phyloP scores from a whole-genome alignment of 2,888 invertebrate genomes.

The Tipula vernalis region DNA sequence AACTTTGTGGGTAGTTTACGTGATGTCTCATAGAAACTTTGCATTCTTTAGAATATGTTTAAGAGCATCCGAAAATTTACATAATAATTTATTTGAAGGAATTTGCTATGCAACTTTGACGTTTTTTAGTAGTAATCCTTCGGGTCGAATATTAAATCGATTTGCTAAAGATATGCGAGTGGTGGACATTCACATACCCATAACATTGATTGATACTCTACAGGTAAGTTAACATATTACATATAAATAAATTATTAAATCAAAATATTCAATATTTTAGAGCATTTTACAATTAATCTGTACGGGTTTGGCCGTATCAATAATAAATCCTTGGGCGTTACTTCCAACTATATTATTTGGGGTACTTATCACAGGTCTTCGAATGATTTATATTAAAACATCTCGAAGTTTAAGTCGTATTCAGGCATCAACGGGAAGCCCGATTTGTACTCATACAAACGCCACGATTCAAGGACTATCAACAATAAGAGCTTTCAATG shows the following conservation, averaged over 20 bases:
- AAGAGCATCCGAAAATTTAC: constrained; percentile 42
- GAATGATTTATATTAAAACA: constrained; percentile 59
- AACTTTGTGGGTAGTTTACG: constrained; percentile 26
- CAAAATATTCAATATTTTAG: constrained; percentile 25
- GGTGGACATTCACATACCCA: constrained; percentile 35
- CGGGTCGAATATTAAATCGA: constrained; percentile 44
- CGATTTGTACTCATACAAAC: constrained; percentile 58
- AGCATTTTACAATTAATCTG: constrained; percentile 57
- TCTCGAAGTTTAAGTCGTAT: constrained; percentile 62
- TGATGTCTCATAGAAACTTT: constrained; percentile 23
- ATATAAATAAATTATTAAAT: not conserved
- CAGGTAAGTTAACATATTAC: constrained; percentile 29
- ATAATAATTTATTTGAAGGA: constrained; percentile 45
- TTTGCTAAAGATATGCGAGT: constrained; percentile 51
- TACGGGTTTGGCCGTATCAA: constrained; percentile 55
- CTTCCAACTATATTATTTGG: constrained; percentile 52
- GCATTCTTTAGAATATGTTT: constrained; percentile 41
- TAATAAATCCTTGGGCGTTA: constrained; percentile 55
- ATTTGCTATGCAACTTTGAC: constrained; percentile 43
- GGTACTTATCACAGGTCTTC: constrained; percentile 51
- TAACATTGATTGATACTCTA: constrained; percentile 37
- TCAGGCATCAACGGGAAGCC: constrained; percentile 58
- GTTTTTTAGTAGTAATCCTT: constrained; percentile 51
- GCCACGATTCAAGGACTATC: constrained; percentile 56
- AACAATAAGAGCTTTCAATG: constrained; percentile 54